Base-by-base conservation (phyloP, 1,140 invertebrate species). In the Ptiloglossa arizonensis region DNA sequence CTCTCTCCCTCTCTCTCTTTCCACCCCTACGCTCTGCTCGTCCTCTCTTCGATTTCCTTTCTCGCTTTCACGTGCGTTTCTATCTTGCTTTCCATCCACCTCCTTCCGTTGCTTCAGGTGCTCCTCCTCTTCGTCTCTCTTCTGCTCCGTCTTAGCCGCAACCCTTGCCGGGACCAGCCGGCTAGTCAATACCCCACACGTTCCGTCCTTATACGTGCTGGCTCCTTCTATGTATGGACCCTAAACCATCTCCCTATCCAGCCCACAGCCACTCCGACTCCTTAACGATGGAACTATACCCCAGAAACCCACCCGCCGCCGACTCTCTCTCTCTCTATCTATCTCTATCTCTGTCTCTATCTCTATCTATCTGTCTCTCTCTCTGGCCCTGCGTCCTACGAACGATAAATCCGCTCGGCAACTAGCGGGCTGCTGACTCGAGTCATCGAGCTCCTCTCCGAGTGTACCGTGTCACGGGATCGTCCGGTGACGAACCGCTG, bases 101-200 rank as follows among this genome's bases (percentile, higher is more conserved):
- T 75, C 83, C 66, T 79, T 67, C 74, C 63, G 64, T 70, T 81
- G 73, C 72, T 81, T 84, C 73, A 73, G 70, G 72, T 86, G 80
- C 74, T 29, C 70, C 78, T 76, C 69, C 82, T 75, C 59, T 68
- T 85, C 83, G 78, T 83, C 84, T 72, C 85, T 86, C 80, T 86
- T 82, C 59, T 82, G 84, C 86, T 84, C 87, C 87, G 89, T 91
- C 91, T 92, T 91, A 91, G 90, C 90, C 88, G 85, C 89, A 91
- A 91, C 88, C 90, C 90, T 90, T 91, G 89, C 88, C 89, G 83
- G 89, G 88, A 89, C 84, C 84, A 89, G 88, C 83, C 87, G 87
- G 87, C 87, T 89, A 89, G 88, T 89, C 88, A 89, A 89, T 89
- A 89, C 87, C 84, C 87, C 87, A 89, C 86, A 88, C 87, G 83